Evolutionary conservation across 2,797 vertebrate genomes (phyloP).

Genomic region (Triplophysa bombifrons): DNA sequence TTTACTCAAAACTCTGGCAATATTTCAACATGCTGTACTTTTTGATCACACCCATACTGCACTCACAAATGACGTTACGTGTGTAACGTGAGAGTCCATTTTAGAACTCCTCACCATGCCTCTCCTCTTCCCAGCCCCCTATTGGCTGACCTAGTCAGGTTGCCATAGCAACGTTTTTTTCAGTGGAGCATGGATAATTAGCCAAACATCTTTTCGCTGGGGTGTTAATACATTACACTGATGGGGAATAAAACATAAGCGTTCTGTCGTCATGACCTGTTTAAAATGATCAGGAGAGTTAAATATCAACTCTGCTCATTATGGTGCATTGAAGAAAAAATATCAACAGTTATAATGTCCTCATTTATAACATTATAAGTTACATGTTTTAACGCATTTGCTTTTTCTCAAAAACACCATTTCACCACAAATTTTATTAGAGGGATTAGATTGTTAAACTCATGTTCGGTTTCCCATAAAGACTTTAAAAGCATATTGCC

Average conservation of each 20-base stretch:
- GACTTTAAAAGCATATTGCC: constrained; percentile 9
- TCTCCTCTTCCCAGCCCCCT: constrained; percentile 54
- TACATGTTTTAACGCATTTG: no score
- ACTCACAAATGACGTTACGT: constrained; percentile 26
- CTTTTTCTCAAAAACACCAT: background rate
- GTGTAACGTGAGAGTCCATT: constrained; percentile 50
- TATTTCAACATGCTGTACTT: background rate
- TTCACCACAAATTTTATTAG: constrained; percentile 12
- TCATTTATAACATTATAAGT: no score
- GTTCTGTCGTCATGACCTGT: constrained; percentile 11
- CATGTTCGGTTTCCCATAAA: constrained; percentile 20
- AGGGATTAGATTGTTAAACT: constrained; percentile 5
- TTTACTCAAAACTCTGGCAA: background rate
- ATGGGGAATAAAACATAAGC: constrained; percentile 30
- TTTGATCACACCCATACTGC: background rate
- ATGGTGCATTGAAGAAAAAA: background rate
- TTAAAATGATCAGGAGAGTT: constrained; percentile 25
- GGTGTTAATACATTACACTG: constrained; percentile 57
- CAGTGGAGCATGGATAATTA: constrained; percentile 77
- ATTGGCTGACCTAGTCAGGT: constrained; percentile 81
- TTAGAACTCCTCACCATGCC: constrained; percentile 65
- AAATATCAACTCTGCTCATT: background rate
- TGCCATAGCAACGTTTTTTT: constrained; percentile 75
- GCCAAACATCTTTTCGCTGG: constrained; percentile 64
- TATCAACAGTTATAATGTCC: no score